A percentile compares a stretch with the other conserved stretches of the same genome.
phyloP scores from a whole-genome alignment of 2,797 vertebrate genomes.

The Australoheros facetus region DNA sequence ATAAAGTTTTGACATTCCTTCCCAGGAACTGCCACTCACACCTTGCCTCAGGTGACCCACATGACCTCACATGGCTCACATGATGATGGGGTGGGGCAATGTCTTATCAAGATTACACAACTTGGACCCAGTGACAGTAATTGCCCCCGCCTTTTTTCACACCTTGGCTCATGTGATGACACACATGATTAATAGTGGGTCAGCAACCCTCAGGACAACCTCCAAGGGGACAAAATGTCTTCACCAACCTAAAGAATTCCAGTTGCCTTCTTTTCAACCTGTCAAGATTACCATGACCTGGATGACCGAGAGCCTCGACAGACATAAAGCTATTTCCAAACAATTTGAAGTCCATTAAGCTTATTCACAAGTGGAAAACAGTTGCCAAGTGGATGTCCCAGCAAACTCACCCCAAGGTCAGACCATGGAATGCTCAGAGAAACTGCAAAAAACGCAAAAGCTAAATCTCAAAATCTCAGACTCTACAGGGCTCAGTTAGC shows the following conservation, averaged over 20 bases:
- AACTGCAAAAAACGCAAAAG: too few relatives aligned
- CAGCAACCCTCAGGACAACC: not conserved
- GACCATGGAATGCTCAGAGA: not conserved
- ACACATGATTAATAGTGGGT: not conserved
- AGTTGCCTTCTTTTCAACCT: not conserved
- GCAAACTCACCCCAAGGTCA: not conserved
- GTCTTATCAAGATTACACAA: too few relatives aligned
- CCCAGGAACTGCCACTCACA: too few relatives aligned
- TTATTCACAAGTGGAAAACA: not conserved
- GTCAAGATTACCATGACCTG: not conserved
- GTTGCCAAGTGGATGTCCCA: not conserved
- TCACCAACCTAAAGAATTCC: not conserved
- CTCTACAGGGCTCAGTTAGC: not conserved
- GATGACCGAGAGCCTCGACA: not conserved
- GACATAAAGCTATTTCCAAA: not conserved
- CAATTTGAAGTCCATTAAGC: too few relatives aligned
- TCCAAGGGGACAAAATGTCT: not conserved
- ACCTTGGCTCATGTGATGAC: not conserved
- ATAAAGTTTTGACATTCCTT: too few relatives aligned
- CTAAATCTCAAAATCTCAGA: not conserved
- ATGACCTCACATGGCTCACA: not conserved
- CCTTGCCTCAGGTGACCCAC: not conserved
- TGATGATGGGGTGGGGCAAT: not conserved
- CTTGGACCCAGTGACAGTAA: not conserved
- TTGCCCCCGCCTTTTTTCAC: not conserved